Evolutionary conservation across 2,113 vertebrate species (phyloP), one percentile per base, ranked within the genome.

Genomic region (Heterotilapia buettikoferi): DNA sequence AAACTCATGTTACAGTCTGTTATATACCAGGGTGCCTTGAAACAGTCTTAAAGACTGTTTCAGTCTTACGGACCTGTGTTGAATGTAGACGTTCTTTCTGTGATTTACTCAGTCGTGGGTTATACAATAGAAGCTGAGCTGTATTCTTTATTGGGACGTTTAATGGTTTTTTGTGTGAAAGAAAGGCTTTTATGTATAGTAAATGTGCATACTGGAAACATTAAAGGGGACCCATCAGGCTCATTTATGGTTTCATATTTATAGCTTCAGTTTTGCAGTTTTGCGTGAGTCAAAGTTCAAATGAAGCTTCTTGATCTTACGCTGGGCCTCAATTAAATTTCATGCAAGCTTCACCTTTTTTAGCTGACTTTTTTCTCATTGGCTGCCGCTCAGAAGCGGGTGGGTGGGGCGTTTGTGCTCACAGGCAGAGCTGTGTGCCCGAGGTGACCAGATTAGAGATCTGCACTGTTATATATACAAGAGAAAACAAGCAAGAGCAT

Each of bases 11-110:
- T 79, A 63, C 73, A 38, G 59, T 66, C 56, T 80, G 13, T 40
- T 40, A 38, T 16, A 19, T 19, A 66, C 68, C 83, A 73, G 68
- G 78, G 81, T 87, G 91, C 90, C 87, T 93, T 91, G 9, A 83
- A 36, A 26, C 47, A 57, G 14, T 71, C 26, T 26, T 7, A 19
- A 21, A 7, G 33, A 5, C 31, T 7, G 57, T 61, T 61, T 61
- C 47, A 71, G 13, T 71, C 26, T 26, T 12, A 18, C 4, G 2
- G 29, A 3, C 61, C 7, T 5, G 19, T 50, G 36, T 11, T 53
- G 26, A 50, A 52, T 52, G 45, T 52, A 85, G 73, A 47, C 1
- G 10, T 33, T n/a, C 24, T 79, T 40, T 21, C 54, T 83, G 4
- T 47, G 56, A 7, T 90, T 84, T 71, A 19, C 78, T 54, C 21